A percentile compares a stretch with the other conserved stretches of the same genome.
Evolutionary conservation across 2,888 invertebrate genomes (phyloP).

Genomic region (Synergus itoensis): DNA sequence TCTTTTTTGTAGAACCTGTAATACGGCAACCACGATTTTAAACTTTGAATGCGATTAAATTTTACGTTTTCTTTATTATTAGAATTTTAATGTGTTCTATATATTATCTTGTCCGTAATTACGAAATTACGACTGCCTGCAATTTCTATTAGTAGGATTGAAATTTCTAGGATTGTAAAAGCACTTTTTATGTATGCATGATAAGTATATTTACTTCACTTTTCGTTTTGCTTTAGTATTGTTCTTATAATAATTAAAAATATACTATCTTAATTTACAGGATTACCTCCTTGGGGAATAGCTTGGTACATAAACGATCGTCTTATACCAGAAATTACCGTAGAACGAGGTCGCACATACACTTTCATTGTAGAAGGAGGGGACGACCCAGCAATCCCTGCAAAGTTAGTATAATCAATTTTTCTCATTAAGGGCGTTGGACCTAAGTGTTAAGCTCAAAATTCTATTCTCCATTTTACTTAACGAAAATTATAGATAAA

Average conservation of each 20-base stretch:
- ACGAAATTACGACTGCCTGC: background rate
- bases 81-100: background rate
- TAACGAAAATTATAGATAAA: too few relatives aligned
- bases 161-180: background rate
- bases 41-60: too few relatives aligned
- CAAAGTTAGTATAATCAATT: slow-evolving; percentile 79
- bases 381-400: slow-evolving; percentile 88
- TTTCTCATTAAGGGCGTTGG: too few relatives aligned
- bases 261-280: slow-evolving; percentile 68
- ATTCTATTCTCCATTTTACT: too few relatives aligned
- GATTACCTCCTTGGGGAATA: slow-evolving; percentile 91
- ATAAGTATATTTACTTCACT: background rate
- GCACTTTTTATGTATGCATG: too few relatives aligned
- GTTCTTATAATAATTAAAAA: background rate
- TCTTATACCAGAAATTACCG: slow-evolving; percentile 92
- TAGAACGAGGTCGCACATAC: slow-evolving; percentile 92
- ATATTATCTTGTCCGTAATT: background rate
- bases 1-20: background rate
- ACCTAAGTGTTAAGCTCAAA: too few relatives aligned
- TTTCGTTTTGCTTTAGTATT: background rate
- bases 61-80: background rate
- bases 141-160: background rate
- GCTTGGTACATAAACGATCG: slow-evolving; percentile 96
- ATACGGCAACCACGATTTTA: background rate
- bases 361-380: slow-evolving; percentile 93